Percentiles rank a stretch among this genome's conserved stretches.
phyloP scores from a whole-genome alignment of 2,113 vertebrate species.

The Nothocercus julius region DNA sequence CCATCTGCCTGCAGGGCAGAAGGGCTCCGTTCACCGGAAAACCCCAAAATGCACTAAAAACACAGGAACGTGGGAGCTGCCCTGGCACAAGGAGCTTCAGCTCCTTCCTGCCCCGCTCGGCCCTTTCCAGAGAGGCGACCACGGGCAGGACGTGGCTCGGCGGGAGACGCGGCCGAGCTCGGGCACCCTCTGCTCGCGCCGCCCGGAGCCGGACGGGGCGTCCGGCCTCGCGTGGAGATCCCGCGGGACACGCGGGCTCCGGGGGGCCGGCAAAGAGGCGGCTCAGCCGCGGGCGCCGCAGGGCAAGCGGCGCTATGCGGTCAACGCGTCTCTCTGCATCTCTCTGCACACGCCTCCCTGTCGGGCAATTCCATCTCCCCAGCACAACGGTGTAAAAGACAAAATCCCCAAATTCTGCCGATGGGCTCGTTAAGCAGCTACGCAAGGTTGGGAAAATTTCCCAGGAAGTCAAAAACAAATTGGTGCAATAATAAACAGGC shows the following conservation, averaged over 20 bases:
- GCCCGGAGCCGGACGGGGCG: no score
- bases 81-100: neutral
- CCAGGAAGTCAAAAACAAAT: no score
- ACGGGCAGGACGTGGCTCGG: no score
- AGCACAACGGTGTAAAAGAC: neutral
- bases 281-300: no score
- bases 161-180: no score
- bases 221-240: no score
- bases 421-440: neutral
- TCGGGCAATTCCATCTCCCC: neutral
- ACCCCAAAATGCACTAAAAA: neutral
- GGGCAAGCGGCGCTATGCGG: no score
- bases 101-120: neutral
- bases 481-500: neutral
- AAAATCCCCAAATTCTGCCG: no score
- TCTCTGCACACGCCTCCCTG: fast-evolving
- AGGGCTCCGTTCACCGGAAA: neutral
- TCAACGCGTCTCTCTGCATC: no score
- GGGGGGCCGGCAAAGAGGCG: no score
- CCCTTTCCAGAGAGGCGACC: neutral
- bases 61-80: neutral
- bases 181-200: no score
- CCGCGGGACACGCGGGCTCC: no score
- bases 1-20: neutral
- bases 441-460: neutral